Evolutionary conservation across 2,888 invertebrate genomes (phyloP).

Genomic region (Chydorus sphaericus): DNA sequence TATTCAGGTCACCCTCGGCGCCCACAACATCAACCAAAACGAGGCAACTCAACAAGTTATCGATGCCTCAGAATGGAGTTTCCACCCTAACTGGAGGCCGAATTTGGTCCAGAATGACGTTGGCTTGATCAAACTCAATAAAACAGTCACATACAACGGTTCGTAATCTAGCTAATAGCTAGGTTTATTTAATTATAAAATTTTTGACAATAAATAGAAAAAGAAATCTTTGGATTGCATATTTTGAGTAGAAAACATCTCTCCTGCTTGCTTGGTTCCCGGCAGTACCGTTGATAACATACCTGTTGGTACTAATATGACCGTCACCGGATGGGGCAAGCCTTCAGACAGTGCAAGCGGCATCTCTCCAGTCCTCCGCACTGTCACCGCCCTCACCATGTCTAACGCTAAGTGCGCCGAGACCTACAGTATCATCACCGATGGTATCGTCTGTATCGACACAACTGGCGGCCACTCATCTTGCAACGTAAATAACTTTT

Average conservation of each 20-base stretch:
- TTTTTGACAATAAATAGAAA: too few species aligned
- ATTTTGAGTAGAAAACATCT: slow-evolving; percentile 7
- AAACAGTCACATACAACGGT: too few species aligned
- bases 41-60: neutral
- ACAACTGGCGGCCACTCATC: slow-evolving; percentile 14
- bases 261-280: slow-evolving; percentile 10
- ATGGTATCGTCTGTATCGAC: slow-evolving; percentile 14
- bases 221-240: too few species aligned
- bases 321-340: slow-evolving; percentile 11
- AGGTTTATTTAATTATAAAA: too few species aligned
- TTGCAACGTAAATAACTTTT: slow-evolving; percentile 14
- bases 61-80: slow-evolving; percentile 14
- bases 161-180: too few species aligned
- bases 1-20: slow-evolving; percentile 9
- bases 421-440: slow-evolving; percentile 7
- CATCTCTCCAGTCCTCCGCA: slow-evolving; percentile 12
- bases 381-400: slow-evolving; percentile 11
- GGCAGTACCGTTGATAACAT: neutral
- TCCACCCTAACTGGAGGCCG: slow-evolving; percentile 18
- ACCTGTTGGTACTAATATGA: neutral
- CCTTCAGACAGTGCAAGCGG: neutral
- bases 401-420: slow-evolving; percentile 10
- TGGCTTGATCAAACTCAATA: slow-evolving; percentile 18
- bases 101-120: slow-evolving; percentile 18
- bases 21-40: slow-evolving; percentile 5